Evolutionary conservation across 2,888 invertebrate species (phyloP), one percentile per base, ranked within the genome.

Genomic region (Melinaea marsaeus): DNA sequence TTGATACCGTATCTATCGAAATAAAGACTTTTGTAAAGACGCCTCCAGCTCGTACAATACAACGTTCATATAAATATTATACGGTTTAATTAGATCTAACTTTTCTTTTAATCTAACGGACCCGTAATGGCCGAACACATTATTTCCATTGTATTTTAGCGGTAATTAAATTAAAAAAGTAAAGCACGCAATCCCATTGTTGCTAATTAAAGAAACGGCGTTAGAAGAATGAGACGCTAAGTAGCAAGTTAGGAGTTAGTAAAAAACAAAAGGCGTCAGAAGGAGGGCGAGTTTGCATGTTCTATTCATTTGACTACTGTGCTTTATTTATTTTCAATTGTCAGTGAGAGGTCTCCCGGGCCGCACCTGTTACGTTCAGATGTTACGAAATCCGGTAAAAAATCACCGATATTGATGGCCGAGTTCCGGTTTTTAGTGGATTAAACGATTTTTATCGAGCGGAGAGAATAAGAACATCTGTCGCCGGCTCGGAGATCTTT

Each of bases 151-250:
- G 88, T 90, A 84, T 88, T 76, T 76, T 74, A 77, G 75, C 74
- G 69, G 83, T 88, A 88, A 89, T 90, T 88, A 85, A 88, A 89
- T 89, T 81, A 79, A 86, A 87, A 85, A 88, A 87, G 84, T 85
- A 84, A 84, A 84, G 84, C 88, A 89, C 88, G 89, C 89, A 85
- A 88, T 85, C 79, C 81, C 77, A 84, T 88, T 86, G 85, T 82
- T 80, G 83, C 84, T 88, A 88, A 90, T 89, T 88, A 89, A 89
- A 89, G 88, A 85, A 88, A 85, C 83, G 77, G 78, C 79, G 79
- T 77, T 77, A 78, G 80, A 79, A 80, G 85, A 87, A 87, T 83
- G 84, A 84, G 85, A 85, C 79, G 79, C 75, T 88, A 90, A 90
- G 90, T 90, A 86, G 87, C 84, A 89, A 90, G 90, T 90, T 90